Evolutionary conservation across 2,113 vertebrate genomes (phyloP).

Genomic region (Gnathonemus longibarbis): DNA sequence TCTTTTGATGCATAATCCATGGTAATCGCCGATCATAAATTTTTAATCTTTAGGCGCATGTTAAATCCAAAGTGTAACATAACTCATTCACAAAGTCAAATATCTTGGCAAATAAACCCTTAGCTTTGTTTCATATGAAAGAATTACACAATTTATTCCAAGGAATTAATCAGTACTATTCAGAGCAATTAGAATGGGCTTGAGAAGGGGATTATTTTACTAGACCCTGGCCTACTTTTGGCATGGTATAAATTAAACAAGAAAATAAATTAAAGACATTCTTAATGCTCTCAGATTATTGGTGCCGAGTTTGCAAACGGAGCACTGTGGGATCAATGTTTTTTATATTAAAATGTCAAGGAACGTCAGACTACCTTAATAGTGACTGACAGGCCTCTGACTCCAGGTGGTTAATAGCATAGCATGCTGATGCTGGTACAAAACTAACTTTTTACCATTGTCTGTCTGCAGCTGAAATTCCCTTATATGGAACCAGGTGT

Average conservation of each 20-base stretch:
- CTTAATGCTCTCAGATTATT: not conserved
- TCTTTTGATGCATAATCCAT: slow-evolving; percentile 70
- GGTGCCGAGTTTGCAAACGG: not conserved
- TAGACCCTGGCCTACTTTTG: slow-evolving; percentile 26
- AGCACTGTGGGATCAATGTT: not conserved
- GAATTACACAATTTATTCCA: slow-evolving; percentile 10
- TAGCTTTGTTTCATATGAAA: slow-evolving; percentile 25
- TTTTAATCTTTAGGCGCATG: slow-evolving; percentile 77
- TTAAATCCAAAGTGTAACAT: slow-evolving; percentile 73
- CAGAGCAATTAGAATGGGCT: slow-evolving; percentile 14
- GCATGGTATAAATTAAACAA: not conserved
- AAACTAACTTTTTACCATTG: not conserved
- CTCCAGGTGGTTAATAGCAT: not conserved
- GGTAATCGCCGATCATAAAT: slow-evolving; percentile 69
- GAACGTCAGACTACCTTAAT: not conserved
- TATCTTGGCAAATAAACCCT: slow-evolving; percentile 72
- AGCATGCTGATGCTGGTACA: not conserved
- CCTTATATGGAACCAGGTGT: not conserved
- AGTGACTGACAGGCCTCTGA: not conserved
- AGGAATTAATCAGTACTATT: slow-evolving; percentile 24
- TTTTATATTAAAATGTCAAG: not conserved
- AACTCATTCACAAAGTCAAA: slow-evolving; percentile 72
- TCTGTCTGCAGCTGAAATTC: not conserved
- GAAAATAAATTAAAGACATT: not conserved
- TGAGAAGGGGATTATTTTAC: slow-evolving; percentile 61